phyloP scores from a whole-genome alignment of 1,140 invertebrate genomes.

The Euura saliciscinereae region DNA sequence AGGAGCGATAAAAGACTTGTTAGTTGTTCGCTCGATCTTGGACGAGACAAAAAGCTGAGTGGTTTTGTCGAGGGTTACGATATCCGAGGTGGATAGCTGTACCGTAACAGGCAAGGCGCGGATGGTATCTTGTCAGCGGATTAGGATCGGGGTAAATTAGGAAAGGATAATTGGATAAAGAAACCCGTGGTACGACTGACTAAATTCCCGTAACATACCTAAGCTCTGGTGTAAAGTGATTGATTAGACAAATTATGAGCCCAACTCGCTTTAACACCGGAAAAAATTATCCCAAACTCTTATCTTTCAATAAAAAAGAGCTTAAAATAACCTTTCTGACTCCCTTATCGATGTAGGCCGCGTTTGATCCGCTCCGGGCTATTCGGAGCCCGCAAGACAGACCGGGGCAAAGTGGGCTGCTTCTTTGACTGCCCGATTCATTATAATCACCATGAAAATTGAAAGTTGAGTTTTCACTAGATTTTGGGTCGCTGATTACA shows the following conservation, averaged over 20 bases:
- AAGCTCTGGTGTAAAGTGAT: not conserved
- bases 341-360: too few species aligned
- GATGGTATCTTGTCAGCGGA: not conserved
- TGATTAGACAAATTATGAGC: not conserved
- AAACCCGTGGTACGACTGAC: not conserved
- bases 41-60: not conserved
- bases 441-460: too few species aligned
- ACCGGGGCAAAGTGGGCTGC: too few species aligned
- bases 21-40: not conserved
- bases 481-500: too few species aligned
- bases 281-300: too few species aligned
- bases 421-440: too few species aligned
- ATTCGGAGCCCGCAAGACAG: too few species aligned
- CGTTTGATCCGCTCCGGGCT: too few species aligned
- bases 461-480: too few species aligned
- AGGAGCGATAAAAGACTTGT: slow-evolving; percentile 3
- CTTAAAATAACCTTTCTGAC: too few species aligned
- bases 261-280: too few species aligned
- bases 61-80: not conserved
- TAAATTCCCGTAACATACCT: not conserved
- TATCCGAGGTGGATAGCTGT: not conserved
- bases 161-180: slow-evolving; percentile 1
- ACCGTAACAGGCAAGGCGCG: not conserved
- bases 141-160: not conserved
- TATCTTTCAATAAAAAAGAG: too few species aligned